phyloP scores from a whole-genome alignment of 2,113 vertebrate genomes.

The Gasterosteus aculeatus region DNA sequence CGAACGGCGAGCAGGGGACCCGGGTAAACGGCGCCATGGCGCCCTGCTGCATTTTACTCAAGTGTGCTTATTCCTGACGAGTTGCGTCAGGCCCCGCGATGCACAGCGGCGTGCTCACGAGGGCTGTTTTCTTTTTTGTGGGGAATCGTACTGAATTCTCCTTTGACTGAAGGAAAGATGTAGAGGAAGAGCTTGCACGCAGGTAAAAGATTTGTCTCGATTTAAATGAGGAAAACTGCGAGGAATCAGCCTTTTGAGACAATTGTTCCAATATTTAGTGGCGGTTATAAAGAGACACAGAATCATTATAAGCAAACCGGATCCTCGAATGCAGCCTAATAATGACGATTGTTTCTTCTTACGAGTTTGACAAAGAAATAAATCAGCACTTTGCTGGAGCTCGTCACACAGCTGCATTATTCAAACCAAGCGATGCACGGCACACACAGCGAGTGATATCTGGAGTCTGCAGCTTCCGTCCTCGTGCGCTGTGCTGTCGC shows the following conservation, averaged over 20 bases:
- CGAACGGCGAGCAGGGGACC: slow-evolving; percentile 6
- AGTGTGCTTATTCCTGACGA: slow-evolving; percentile 29
- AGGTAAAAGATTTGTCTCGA: slow-evolving; percentile 51
- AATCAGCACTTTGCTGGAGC: slow-evolving; percentile 16
- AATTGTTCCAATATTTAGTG: not conserved
- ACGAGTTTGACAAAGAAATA: slow-evolving; percentile 7
- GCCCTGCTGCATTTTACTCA: slow-evolving; percentile 16
- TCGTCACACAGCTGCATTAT: slow-evolving; percentile 46
- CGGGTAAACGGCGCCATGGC: slow-evolving; percentile 9
- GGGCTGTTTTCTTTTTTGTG: slow-evolving; percentile 4
- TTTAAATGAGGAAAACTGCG: slow-evolving; percentile 19
- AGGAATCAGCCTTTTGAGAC: slow-evolving; percentile 14
- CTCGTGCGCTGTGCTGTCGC: slow-evolving; percentile 53
- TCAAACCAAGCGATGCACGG: slow-evolving; percentile 47
- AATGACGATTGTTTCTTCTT: slow-evolving; percentile 8
- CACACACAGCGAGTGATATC: slow-evolving; percentile 44
- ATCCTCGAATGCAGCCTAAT: slow-evolving; percentile 16
- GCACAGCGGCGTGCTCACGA: not conserved
- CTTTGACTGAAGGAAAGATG: not conserved
- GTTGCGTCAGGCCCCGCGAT: slow-evolving; percentile 2
- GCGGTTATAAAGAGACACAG: slow-evolving; percentile 2
- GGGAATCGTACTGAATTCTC: slow-evolving; percentile 40
- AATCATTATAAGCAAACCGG: slow-evolving; percentile 8
- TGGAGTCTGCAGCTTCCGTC: slow-evolving; percentile 34
- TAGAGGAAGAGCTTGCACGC: slow-evolving; percentile 8